Evolutionary conservation across 2,797 vertebrate species (phyloP).

Genomic region (Carcharodon carcharias): DNA sequence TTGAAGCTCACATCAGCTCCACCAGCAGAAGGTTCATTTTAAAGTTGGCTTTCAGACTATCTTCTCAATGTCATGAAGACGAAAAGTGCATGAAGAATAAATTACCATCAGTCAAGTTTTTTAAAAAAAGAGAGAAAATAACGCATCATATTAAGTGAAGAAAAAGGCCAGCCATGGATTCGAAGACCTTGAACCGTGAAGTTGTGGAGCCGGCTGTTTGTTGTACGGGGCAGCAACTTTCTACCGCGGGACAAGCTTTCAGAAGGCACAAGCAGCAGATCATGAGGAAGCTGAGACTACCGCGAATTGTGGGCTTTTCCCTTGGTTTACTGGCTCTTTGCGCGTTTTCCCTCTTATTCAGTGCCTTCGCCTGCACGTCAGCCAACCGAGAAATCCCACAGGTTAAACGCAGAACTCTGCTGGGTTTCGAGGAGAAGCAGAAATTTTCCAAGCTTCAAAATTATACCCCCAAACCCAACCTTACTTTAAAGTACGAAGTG

Average conservation of each 20-base stretch:
- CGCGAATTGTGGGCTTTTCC: conserved; percentile 73
- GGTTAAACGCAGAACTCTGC: conserved; percentile 74
- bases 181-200: background rate
- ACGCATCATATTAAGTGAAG: background rate
- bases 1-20: background rate
- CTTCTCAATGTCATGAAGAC: background rate
- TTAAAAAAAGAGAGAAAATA: background rate
- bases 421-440: conserved; percentile 66
- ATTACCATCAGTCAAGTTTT: background rate
- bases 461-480: conserved; percentile 54
- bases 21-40: background rate
- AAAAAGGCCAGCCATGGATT: background rate
- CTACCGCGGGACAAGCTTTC: background rate
- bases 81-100: background rate
- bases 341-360: conserved; percentile 69
- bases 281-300: conserved; percentile 78
- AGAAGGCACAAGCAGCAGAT: conserved; percentile 49
- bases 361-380: conserved; percentile 77
- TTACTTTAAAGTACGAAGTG: conserved; percentile 59
- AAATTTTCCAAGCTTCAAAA: conserved; percentile 51
- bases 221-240: background rate
- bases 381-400: conserved; percentile 50
- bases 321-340: conserved; percentile 79
- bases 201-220: background rate
- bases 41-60: background rate